A percentile compares a stretch with the other conserved stretches of the same genome.
Evolutionary conservation across 2,113 vertebrate genomes (phyloP).

Genomic region (Heptranchias perlo): DNA sequence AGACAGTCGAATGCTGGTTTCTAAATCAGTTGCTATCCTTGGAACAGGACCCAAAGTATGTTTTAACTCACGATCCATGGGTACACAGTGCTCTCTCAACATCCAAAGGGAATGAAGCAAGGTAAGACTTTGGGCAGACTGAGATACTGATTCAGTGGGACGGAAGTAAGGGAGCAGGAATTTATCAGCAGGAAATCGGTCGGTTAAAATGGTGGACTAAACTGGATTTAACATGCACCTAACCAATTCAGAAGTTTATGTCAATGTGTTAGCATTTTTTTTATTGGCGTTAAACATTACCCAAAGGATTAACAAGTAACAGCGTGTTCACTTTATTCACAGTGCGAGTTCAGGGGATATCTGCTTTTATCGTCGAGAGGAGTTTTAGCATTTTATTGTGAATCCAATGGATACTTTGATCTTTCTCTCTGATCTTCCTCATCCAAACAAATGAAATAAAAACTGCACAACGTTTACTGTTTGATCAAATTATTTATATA

Average conservation of each 20-base stretch:
- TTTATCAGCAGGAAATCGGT: neutral
- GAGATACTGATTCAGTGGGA: neutral
- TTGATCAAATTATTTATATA: neutral
- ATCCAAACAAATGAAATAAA: neutral
- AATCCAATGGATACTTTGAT: neutral
- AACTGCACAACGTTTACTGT: neutral
- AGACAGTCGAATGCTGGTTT: conserved; percentile 39
- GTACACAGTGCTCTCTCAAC: neutral
- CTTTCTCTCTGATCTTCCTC: neutral
- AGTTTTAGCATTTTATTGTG: neutral
- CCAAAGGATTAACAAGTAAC: conserved; percentile 3
- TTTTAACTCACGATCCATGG: neutral
- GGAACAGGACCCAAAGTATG: neutral
- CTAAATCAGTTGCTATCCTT: neutral
- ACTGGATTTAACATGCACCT: neutral
- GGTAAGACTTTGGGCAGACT: neutral
- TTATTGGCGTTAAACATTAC: conserved; percentile 1
- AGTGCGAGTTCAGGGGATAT: neutral
- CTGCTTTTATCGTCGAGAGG: neutral
- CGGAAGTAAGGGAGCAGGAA: neutral
- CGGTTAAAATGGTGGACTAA: neutral
- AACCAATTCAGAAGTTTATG: neutral
- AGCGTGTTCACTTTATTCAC: neutral
- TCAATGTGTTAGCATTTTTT: neutral
- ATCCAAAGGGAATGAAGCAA: neutral